Evolutionary conservation across 2,888 invertebrate genomes (phyloP).

Genomic region (Anticlea derivata): DNA sequence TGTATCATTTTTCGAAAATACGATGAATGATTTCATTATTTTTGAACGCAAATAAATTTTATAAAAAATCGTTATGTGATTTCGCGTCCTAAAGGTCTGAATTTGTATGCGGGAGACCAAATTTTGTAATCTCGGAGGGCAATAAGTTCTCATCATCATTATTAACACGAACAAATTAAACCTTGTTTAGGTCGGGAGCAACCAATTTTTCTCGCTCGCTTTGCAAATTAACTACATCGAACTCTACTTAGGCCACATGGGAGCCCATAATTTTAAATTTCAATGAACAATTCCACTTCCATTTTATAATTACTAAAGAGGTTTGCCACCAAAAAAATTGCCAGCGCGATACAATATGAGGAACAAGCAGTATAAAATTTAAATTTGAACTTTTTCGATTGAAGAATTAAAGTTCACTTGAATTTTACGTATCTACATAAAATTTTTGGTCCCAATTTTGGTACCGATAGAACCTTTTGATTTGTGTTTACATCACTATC

Average conservation of each 20-base stretch:
- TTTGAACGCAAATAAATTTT: no score
- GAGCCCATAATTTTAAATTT: slow-evolving; percentile 52
- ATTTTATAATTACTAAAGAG: slow-evolving; percentile 24
- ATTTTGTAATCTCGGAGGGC: slow-evolving; percentile 44
- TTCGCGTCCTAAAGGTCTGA: slow-evolving; percentile 7
- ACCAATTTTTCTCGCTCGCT: slow-evolving; percentile 70
- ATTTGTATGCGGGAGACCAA: slow-evolving; percentile 41
- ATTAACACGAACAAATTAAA: slow-evolving; percentile 78
- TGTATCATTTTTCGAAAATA: no score
- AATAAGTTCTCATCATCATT: slow-evolving; percentile 68
- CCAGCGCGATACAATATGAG: slow-evolving; percentile 10
- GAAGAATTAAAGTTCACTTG: slow-evolving; percentile 12
- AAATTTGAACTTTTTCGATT: slow-evolving; percentile 11
- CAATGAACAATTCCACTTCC: slow-evolving; percentile 41
- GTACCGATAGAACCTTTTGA: neutral
- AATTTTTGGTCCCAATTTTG: neutral
- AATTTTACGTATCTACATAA: neutral
- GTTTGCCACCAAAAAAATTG: slow-evolving; percentile 16
- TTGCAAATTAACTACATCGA: slow-evolving; percentile 75
- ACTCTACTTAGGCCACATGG: slow-evolving; percentile 64
- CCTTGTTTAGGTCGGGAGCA: slow-evolving; percentile 63
- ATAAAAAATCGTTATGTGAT: no score
- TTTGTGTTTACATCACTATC: neutral
- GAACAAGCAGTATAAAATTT: slow-evolving; percentile 16
- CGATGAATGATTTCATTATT: no score